Conservation (phyloP, 2,113 vertebrate species). For the Nothoprocta perdicaria region DNA sequence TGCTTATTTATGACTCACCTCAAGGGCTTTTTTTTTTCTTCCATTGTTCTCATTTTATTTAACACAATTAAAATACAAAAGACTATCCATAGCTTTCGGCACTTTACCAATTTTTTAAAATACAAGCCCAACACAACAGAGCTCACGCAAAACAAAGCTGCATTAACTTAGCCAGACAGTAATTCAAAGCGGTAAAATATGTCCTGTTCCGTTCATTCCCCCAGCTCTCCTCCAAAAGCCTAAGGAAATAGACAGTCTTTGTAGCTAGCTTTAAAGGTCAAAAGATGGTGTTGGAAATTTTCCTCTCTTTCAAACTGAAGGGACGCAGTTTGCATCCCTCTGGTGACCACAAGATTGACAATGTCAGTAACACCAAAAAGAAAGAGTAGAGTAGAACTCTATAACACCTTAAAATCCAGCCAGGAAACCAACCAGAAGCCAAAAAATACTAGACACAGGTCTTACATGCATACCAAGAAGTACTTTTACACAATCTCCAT, state of each 20-base stretch:
- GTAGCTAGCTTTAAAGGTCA: constrained; percentile 40
- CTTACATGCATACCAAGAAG: neutral
- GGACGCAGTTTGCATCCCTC: neutral
- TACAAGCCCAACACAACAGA: neutral
- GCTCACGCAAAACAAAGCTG: constrained; percentile 17
- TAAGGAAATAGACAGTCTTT: constrained; percentile 60
- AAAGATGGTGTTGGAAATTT: constrained; percentile 34
- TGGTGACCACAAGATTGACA: neutral
- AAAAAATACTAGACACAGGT: neutral
- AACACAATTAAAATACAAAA: constrained; percentile 57
- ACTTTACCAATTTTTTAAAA: constrained; percentile 49
- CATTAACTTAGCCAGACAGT: constrained; percentile 57
- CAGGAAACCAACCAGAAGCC: constrained; percentile 2
- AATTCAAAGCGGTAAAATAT: constrained; percentile 66
- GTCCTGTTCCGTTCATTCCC: constrained; percentile 36
- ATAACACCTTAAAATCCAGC: constrained; percentile 8
- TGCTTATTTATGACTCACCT: constrained; percentile 52
- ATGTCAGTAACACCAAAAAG: constrained; percentile 51
- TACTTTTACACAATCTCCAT: neutral
- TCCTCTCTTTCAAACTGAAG: neutral
- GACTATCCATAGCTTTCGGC: constrained; percentile 37
- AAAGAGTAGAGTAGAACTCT: neutral
- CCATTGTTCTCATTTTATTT: constrained; percentile 59
- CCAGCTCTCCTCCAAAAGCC: constrained; percentile 34
- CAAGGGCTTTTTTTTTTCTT: constrained; percentile 6